Evolutionary conservation across 2,113 vertebrate species (phyloP), one percentile per base, ranked within the genome.

Genomic region (Etheostoma spectabile): DNA sequence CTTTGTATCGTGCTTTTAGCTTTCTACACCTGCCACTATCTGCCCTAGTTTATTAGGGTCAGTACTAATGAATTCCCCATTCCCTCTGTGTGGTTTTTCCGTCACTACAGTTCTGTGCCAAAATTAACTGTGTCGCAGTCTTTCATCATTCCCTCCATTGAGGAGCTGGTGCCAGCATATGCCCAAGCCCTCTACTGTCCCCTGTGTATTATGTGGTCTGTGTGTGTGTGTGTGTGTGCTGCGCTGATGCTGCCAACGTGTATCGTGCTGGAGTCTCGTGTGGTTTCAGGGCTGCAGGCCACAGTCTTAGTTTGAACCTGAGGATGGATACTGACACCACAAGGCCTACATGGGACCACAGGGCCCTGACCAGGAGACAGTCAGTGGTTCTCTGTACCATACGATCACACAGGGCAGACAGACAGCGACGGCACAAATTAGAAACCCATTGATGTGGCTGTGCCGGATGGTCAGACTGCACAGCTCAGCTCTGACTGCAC

Each of bases 281-380:
- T 55, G 90, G 90, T 91, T 92, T 89, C 8, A 18, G 82, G 57
- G 63, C 77, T 55, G 63, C 24, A 78, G 82, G 82, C 87, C 76
- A 5, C 81, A 87, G 88, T 84, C 89, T 87, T 42, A 74, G 82
- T 88, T 86, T 88, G 86, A 89, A 88, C 68, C 72, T 5, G 72
- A 88, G 86, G 79, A 85, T 48, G 84, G 89, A 87, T 64, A 10
- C 87, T 82, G 79, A 82, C 77, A 74, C 88, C 82, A 73, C 80
- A 86, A 22, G 60, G 15, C 76, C 83, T 57, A 24, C 24, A 21
- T 12, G 51, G 78, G 63, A 79, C 80, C 66, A 52, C 46, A 62
- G 4, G 0, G 30, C 48, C 74, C 64, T 12, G 45, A 65, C 67
- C 77, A 79, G 83, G 33, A 63, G 72, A 53, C 78, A 79, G 2